phyloP scores from a whole-genome alignment of 2,113 vertebrate genomes.

The Sinocyclocheilus anshuiensis region DNA sequence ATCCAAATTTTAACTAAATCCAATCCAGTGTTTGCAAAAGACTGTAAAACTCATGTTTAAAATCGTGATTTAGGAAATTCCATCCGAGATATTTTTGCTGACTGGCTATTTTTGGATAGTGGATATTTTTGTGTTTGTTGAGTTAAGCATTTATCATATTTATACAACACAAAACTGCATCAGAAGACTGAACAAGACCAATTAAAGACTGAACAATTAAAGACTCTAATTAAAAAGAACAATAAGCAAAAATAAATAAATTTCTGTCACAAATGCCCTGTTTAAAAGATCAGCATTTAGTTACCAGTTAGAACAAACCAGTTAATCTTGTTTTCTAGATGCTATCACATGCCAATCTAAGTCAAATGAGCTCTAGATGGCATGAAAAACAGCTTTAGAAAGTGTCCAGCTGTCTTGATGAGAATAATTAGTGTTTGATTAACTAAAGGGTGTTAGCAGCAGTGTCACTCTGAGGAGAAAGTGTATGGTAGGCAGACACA shows the following conservation, averaged over 20 bases:
- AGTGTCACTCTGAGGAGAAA: constrained; percentile 40
- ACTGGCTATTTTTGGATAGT: no score
- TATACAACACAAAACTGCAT: no score
- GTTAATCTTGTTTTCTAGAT: neutral
- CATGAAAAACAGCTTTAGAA: neutral
- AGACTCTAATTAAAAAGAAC: neutral
- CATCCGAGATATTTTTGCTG: no score
- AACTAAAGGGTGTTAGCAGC: neutral
- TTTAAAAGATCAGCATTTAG: neutral
- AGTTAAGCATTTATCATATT: no score
- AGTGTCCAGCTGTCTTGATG: neutral
- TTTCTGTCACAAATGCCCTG: neutral
- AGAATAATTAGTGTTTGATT: constrained; percentile 23
- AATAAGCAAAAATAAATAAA: neutral
- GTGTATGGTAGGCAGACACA: constrained; percentile 54
- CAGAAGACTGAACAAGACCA: no score
- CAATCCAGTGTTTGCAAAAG: no score
- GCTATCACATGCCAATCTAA: constrained; percentile 1
- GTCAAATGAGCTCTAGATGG: neutral
- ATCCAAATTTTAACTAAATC: no score
- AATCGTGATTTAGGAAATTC: no score
- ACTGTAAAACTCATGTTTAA: no score
- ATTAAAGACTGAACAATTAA: no score
- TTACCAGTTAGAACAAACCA: neutral
- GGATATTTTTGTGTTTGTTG: no score